Evolutionary conservation across 2,113 vertebrate species (phyloP).

Genomic region (Gopherus evgoodei): DNA sequence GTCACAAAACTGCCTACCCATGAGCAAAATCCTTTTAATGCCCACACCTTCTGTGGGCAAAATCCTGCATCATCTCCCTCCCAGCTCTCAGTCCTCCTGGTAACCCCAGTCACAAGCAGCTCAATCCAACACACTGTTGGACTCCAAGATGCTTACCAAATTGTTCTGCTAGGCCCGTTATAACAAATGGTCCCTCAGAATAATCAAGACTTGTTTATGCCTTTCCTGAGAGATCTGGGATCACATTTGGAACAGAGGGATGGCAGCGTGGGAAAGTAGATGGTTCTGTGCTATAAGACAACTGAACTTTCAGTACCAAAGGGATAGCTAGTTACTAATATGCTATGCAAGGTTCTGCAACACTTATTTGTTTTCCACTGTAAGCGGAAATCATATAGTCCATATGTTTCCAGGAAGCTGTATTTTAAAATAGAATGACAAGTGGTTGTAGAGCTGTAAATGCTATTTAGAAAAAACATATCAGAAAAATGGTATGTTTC

Average conservation of each 20-base stretch:
- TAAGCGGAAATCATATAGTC: too few relatives aligned
- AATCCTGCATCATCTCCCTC: neutral
- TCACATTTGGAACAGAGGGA: neutral
- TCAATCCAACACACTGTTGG: neutral
- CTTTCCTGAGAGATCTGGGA: neutral
- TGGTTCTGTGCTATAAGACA: too few relatives aligned
- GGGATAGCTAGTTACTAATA: too few relatives aligned
- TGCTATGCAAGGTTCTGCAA: too few relatives aligned
- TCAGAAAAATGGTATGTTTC: too few relatives aligned
- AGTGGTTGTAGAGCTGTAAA: too few relatives aligned
- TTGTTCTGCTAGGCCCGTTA: neutral
- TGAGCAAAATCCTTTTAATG: neutral
- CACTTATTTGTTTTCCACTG: too few relatives aligned
- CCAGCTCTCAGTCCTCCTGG: neutral
- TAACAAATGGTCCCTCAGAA: neutral
- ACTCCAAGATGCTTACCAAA: neutral
- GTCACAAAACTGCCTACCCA: neutral
- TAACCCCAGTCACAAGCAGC: neutral
- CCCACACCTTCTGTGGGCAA: neutral
- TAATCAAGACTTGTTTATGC: neutral
- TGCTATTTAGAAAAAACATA: too few relatives aligned
- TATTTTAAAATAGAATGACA: too few relatives aligned
- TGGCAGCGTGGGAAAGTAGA: too few relatives aligned
- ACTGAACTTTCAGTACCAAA: too few relatives aligned
- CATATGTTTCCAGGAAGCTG: too few relatives aligned